Evolutionary conservation across 2,888 invertebrate genomes (phyloP), one percentile per base, ranked within the genome.

Genomic region (Meloe dianella): DNA sequence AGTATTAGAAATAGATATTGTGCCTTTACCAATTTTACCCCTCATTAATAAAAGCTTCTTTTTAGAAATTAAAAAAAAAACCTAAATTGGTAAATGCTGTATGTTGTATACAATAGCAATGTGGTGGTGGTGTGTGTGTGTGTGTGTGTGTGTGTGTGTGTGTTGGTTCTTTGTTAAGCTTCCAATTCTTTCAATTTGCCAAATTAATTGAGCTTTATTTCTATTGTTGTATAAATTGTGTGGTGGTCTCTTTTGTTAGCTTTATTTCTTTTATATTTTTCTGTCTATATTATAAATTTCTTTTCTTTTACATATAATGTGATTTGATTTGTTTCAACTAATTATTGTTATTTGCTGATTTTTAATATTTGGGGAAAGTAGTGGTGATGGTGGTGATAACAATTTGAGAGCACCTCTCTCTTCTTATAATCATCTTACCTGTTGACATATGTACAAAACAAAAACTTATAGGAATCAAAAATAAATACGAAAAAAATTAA

Each of bases 11-110:
- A 54, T 27, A 51, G 51, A 54, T 27, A 51, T 3, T 27, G 54
- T 54, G 54, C 54, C 54, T 54, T 54, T 54, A 54, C 54, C 54
- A 54, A 54, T 54, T 27, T 22, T 24, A 54, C 22, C 24, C 54
- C 54, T 41, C 41, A 8, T 41, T 7, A 8, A 27, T 27, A 3
- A 27, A 2, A 3, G 2, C 5, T 41, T n/a, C 17, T 41, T 41
- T 35, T 35, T 35, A n/a, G n/a, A n/a, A n/a, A n/a, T 41, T 41
- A 41, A 17, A 5, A n/a, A 38, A 20, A 47, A 8, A 17, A 47
- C 5, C 17, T 9, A 47, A 47, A 47, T 47, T 47, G 47, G 47
- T 47, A 47, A 47, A 47, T 47, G 47, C 47, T 47, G 9, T 47
- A 27, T 54, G 54, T 54, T 54, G 54, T 54, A 24, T n/a, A 54